Evolutionary conservation across 2,113 vertebrate species (phyloP), one percentile per base, ranked within the genome.

Genomic region (Chaenogobius annularis): DNA sequence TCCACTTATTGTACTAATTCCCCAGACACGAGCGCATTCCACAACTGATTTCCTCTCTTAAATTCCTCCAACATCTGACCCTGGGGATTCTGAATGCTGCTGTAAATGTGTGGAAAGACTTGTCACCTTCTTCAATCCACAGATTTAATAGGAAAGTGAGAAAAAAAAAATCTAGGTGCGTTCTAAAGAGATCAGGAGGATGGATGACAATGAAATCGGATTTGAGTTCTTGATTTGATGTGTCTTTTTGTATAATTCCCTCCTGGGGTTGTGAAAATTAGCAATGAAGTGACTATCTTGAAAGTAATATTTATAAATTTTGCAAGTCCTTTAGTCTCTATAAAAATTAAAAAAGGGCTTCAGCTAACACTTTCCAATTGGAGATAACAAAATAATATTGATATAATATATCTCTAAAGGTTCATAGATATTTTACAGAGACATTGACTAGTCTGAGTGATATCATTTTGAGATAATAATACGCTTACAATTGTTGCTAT

Each of bases 81-180:
- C n/a, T 19, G 22, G 44, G 11, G 64, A 66, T 47, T 22, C 13
- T 23, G 43, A 47, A 7, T 3, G 43, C 64, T 46, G 64, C 12
- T 46, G 64, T 14, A 47, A 23, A 66, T 23, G 43, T 46, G 64
- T 47, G 40, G 43, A 14, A 61, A 31, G 62, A n/a, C n/a, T 63
- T 40, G 61, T 63, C 61, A 63, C 61, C 35, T 63, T 37, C 19
- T 17, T 73, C 14, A 55, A 19, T 58, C 26, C 15, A 61, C 23
- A 78, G 47, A 14, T 56, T 63, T 70, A 76, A 76, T 63, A 76
- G 48, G 61, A 31, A 37, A 76, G 37, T 9, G 50, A 54, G 50
- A n/a, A 52, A 19, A 1, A 19, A 1, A n/a, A 65, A 56, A 73
- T 47, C 22, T 48, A 31, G 77, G 20, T 55, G 54, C 19, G 7